Evolutionary conservation across 2,797 vertebrate genomes (phyloP).

Genomic region (Coreius guichenoti): DNA sequence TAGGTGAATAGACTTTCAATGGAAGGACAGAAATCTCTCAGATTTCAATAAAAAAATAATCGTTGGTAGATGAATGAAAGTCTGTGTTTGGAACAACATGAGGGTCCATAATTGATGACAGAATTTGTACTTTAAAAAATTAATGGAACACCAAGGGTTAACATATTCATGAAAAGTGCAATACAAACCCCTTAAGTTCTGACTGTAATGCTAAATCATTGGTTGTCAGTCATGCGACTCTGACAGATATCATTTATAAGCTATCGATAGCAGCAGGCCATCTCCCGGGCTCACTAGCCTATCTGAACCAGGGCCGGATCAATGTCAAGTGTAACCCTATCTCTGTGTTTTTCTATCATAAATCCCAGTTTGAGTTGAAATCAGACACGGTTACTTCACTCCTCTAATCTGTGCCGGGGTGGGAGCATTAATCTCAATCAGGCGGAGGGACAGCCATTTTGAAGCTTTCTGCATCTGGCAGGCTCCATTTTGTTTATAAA

Average conservation of each 20-base stretch:
- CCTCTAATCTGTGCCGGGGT: slow-evolving; percentile 46
- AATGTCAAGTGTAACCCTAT: slow-evolving; percentile 38
- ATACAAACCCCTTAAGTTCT: background rate
- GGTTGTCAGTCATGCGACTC: background rate
- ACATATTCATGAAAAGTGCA: background rate
- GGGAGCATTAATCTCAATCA: slow-evolving; percentile 53
- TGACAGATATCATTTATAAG: slow-evolving; percentile 25
- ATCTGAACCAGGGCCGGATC: slow-evolving; percentile 11
- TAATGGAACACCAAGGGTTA: background rate
- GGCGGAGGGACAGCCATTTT: slow-evolving; percentile 40
- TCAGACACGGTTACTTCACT: slow-evolving; percentile 49
- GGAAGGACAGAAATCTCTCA: too few species aligned
- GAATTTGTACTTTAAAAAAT: background rate
- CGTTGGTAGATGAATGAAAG: too few species aligned
- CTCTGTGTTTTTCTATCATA: slow-evolving; percentile 38
- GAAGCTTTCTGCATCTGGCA: slow-evolving; percentile 50
- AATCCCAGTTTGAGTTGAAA: slow-evolving; percentile 48
- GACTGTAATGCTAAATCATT: background rate
- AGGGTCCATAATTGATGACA: background rate
- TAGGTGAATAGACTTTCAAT: too few species aligned
- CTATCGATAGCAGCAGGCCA: slow-evolving; percentile 16
- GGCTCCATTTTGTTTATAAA: slow-evolving; percentile 54
- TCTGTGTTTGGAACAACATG: background rate
- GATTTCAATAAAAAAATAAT: too few species aligned
- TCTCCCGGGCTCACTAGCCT: background rate